A percentile compares a stretch with the other conserved stretches of the same genome.
Evolutionary conservation across 2,797 vertebrate species (phyloP).

Genomic region (Argyrosomus regius): DNA sequence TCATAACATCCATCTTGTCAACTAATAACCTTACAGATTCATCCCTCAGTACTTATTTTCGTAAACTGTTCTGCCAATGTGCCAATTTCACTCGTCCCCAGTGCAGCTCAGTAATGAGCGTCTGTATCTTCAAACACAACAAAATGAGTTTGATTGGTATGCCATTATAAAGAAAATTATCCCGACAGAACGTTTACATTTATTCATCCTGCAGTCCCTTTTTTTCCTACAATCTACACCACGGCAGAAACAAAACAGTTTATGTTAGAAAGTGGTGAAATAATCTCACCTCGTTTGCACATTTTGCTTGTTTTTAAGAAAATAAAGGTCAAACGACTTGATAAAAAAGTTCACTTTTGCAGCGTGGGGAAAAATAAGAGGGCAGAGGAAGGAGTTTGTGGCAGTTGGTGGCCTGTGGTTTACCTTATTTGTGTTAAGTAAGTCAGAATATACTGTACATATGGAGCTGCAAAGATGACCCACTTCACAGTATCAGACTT

Average conservation of each 20-base stretch:
- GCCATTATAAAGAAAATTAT: background rate
- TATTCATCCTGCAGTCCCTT: background rate
- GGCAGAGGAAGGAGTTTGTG: background rate
- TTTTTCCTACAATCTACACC: background rate
- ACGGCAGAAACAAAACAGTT: background rate
- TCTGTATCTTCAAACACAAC: background rate
- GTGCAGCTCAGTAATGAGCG: background rate
- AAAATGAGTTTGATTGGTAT: background rate
- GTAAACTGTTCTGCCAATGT: background rate
- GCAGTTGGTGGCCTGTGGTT: background rate
- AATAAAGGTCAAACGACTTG: background rate
- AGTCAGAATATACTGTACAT: background rate
- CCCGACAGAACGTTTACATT: background rate
- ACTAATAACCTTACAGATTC: background rate
- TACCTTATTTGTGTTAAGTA: background rate
- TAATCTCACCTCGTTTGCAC: background rate
- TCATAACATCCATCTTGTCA: background rate
- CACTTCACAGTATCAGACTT: background rate
- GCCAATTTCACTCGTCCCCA: background rate
- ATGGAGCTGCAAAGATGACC: background rate
- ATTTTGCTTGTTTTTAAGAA: background rate
- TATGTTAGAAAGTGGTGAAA: background rate
- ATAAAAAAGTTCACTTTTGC: background rate
- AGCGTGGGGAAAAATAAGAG: background rate
- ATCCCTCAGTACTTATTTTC: background rate